Conservation (phyloP, 2,888 invertebrate genomes). For the Drosophila algonquin region DNA sequence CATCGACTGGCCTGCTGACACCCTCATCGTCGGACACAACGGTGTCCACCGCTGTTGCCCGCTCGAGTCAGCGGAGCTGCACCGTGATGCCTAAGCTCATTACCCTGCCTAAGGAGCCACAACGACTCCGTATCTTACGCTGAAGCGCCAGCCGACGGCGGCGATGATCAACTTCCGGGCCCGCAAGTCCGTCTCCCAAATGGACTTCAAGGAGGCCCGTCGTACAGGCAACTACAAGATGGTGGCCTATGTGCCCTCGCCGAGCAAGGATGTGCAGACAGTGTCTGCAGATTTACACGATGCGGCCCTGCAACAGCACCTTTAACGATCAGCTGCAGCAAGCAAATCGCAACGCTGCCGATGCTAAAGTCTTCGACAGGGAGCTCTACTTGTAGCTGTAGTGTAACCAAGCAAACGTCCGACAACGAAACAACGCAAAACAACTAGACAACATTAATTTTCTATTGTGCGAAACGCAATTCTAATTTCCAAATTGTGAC, state of each 20-base stretch:
- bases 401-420: no score
- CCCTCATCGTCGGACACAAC: slow-evolving; percentile 72
- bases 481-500: no score
- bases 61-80: slow-evolving; percentile 1
- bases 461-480: no score
- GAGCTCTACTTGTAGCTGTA: slow-evolving; percentile 64
- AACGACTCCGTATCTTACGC: slow-evolving; percentile 43
- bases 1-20: slow-evolving; percentile 45
- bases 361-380: slow-evolving; percentile 61
- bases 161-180: slow-evolving; percentile 69
- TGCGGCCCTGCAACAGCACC: slow-evolving; percentile 69
- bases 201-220: slow-evolving; percentile 78
- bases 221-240: slow-evolving; percentile 63
- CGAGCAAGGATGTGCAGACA: not conserved
- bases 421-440: no score
- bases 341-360: slow-evolving; percentile 72
- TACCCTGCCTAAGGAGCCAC: slow-evolving; percentile 4
- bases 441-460: no score
- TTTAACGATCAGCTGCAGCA: slow-evolving; percentile 72
- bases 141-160: slow-evolving; percentile 67
- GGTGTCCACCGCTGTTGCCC: slow-evolving; percentile 44
- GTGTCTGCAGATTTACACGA: slow-evolving; percentile 2
- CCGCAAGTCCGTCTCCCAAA: slow-evolving; percentile 80
- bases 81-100: slow-evolving; percentile 9
- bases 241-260: slow-evolving; percentile 51